These are phyloP conservation scores for Temnothorax unifasciatus DNA, from an alignment of 2,888 invertebrate species.

Conservation along the genomic window DNA sequence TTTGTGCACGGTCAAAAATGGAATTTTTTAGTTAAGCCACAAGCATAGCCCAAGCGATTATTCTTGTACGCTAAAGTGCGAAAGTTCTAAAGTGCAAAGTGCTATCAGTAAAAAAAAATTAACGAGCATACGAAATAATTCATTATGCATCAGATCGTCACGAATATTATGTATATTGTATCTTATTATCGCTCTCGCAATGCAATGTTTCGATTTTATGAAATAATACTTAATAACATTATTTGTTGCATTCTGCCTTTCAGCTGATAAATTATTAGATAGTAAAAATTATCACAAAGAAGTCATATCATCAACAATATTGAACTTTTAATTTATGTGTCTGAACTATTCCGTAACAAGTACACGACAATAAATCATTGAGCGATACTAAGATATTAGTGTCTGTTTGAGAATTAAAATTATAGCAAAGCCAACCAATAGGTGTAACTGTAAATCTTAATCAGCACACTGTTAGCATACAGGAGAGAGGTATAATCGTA, in stretches of 20 bases:
- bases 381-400: not conserved
- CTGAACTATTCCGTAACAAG: not conserved
- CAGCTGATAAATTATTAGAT: not conserved
- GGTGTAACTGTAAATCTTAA: conserved; percentile 34
- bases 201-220: not conserved
- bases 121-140: not conserved
- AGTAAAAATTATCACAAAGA: not conserved
- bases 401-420: not conserved
- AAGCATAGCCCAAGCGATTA: not conserved
- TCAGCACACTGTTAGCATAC: not conserved
- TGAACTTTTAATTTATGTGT: not conserved
- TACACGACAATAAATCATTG: not conserved
- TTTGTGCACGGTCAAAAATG: conserved; percentile 20
- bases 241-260: not conserved
- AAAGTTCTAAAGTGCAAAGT: conserved; percentile 14
- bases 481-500: not conserved
- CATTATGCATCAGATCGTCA: not conserved
- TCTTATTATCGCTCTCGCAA: not conserved
- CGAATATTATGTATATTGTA: not conserved
- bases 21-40: conserved; percentile 36
- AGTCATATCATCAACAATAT: not conserved
- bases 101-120: conserved; percentile 2
- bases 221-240: conserved; percentile 18
- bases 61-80: conserved; percentile 3
- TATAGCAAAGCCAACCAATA: not conserved